A percentile compares a stretch with the other conserved stretches of the same genome.
These are phyloP conservation scores for Chelon auratus DNA, from an alignment of 2,797 vertebrate species.

Conservation along the genomic window DNA sequence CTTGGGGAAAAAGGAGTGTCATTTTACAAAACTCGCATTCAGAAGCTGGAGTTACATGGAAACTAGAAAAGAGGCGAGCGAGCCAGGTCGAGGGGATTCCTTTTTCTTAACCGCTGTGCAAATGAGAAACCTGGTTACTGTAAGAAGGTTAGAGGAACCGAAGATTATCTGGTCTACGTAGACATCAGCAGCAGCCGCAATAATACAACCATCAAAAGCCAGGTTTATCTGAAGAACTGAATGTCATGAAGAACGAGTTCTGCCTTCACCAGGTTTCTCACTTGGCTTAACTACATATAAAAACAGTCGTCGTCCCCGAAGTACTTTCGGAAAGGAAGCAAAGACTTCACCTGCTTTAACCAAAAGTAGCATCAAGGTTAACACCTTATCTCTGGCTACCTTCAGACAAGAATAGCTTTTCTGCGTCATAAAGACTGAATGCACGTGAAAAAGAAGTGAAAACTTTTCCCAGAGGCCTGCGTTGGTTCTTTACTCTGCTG, in stretches of 20 bases:
- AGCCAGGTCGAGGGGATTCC: background rate
- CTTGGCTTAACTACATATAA: background rate
- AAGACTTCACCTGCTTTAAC: background rate
- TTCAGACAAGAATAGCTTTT: background rate
- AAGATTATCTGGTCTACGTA: too few species aligned
- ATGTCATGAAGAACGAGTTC: background rate
- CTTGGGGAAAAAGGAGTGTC: conserved; percentile 23
- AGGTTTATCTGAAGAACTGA: too few species aligned
- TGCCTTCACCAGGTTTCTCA: background rate
- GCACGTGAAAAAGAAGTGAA: background rate
- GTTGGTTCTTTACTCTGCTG: background rate
- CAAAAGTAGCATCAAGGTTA: background rate
- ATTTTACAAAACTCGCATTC: conserved; percentile 23
- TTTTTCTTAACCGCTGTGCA: background rate
- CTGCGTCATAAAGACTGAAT: background rate
- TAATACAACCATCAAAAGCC: background rate
- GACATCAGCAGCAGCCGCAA: background rate
- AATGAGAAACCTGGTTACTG: background rate
- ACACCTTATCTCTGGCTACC: background rate
- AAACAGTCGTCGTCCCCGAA: background rate
- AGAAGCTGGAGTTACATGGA: conserved; percentile 10
- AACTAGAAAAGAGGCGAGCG: background rate
- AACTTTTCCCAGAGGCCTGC: background rate
- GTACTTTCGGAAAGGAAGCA: too few species aligned
- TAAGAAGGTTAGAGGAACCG: background rate